Conservation (phyloP, 2,113 vertebrate genomes). For the Pterophyllum scalare region DNA sequence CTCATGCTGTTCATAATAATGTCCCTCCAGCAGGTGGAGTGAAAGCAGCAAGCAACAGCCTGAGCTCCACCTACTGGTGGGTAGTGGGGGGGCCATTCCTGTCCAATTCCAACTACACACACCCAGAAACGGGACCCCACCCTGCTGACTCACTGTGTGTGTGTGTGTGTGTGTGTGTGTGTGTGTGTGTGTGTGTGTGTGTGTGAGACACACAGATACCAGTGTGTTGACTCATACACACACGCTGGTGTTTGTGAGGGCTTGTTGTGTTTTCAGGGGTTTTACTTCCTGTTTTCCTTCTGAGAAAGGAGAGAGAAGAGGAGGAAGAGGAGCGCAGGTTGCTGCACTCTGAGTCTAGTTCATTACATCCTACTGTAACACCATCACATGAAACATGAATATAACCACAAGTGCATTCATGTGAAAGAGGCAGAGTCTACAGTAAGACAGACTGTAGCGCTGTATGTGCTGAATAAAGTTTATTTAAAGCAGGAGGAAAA, state of each 20-base stretch:
- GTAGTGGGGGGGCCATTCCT: background rate
- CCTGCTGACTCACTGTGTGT: background rate
- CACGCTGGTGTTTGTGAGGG: background rate
- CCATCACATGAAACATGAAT: background rate
- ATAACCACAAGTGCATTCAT: background rate
- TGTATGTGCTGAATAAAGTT: background rate
- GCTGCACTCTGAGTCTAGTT: no score
- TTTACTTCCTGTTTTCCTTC: background rate
- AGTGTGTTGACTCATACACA: background rate
- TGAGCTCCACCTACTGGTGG: background rate
- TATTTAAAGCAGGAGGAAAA: background rate
- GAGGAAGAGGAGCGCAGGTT: background rate
- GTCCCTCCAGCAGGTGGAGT: conserved; percentile 17
- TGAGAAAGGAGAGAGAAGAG: no score
- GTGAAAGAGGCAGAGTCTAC: background rate
- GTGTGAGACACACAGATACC: background rate
- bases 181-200: background rate
- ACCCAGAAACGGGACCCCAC: background rate
- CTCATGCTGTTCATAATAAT: background rate
- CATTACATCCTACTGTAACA: background rate
- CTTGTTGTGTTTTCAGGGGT: background rate
- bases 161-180: background rate
- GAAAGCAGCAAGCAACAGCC: background rate
- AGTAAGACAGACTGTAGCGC: background rate
- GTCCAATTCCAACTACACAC: background rate